phyloP scores from a whole-genome alignment of 1,140 invertebrate genomes.

The Drosophila ficusphila region DNA sequence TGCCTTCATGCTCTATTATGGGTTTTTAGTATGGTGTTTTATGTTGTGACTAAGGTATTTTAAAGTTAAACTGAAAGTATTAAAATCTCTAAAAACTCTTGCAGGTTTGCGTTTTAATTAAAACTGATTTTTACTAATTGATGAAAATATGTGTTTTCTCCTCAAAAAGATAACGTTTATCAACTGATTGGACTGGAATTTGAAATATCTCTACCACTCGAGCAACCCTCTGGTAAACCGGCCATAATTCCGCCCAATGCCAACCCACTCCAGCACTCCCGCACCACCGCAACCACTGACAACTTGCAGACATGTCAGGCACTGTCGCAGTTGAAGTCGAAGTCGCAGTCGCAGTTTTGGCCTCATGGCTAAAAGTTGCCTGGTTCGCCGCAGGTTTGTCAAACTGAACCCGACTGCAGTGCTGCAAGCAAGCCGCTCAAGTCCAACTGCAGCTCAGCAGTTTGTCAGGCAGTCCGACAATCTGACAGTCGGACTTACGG shows the following conservation, averaged over 20 bases:
- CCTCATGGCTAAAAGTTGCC: conserved; percentile 39
- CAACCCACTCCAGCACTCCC: conserved; percentile 15
- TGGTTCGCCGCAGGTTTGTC: conserved; percentile 53
- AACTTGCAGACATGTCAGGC: conserved; percentile 71
- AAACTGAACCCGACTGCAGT: conserved; percentile 26
- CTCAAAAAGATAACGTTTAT: neutral
- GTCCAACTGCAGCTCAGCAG: conserved; percentile 43
- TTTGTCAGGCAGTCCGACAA: conserved; percentile 47
- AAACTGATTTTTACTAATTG: too few relatives aligned
- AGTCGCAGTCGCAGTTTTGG: conserved; percentile 26
- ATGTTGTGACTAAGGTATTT: too few relatives aligned
- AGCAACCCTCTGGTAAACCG: conserved; percentile 15
- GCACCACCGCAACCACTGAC: conserved; percentile 13
- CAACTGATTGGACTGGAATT: neutral
- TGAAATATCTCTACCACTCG: neutral
- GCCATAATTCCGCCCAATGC: conserved; percentile 18
- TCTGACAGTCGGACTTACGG: conserved; percentile 8
- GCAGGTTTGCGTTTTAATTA: too few relatives aligned
- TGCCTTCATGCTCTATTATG: too few relatives aligned
- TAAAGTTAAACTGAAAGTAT: too few relatives aligned
- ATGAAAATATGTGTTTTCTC: neutral
- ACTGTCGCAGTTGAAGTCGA: conserved; percentile 32
- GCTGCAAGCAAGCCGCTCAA: conserved; percentile 10
- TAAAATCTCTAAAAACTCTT: too few relatives aligned
- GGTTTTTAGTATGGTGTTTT: too few relatives aligned